phyloP scores from a whole-genome alignment of 2,888 invertebrate genomes.

The Parnassius mnemosyne region DNA sequence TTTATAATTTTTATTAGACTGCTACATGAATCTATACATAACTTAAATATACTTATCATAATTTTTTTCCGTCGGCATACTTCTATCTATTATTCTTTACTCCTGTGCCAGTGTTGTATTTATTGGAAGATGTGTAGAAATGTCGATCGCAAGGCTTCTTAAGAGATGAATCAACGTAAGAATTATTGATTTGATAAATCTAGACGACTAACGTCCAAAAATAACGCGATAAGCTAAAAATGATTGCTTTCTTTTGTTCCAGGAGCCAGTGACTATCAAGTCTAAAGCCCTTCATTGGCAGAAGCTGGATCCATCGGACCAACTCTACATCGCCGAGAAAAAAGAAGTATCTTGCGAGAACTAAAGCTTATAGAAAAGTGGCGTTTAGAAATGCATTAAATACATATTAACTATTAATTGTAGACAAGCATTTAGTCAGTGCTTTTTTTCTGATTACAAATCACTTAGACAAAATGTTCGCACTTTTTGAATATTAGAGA shows the following conservation, averaged over 20 bases:
- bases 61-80: no score
- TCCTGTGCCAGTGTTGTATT: no score
- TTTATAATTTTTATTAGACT: no score
- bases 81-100: no score
- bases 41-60: no score
- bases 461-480: neutral
- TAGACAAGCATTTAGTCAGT: neutral
- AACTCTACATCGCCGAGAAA: constrained; percentile 62
- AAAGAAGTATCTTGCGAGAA: constrained; percentile 41
- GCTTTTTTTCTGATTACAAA: constrained; percentile 1
- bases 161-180: no score
- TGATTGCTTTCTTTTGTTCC: constrained; percentile 38
- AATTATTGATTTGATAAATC: no score
- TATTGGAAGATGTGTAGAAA: no score
- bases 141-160: no score
- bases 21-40: no score
- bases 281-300: constrained; percentile 72
- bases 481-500: constrained; percentile 1
- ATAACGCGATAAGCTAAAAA: no score
- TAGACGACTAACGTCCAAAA: no score
- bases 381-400: neutral
- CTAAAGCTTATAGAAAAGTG: constrained; percentile 33
- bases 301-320: constrained; percentile 67
- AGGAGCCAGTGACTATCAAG: constrained; percentile 69
- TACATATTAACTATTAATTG: neutral